Evolutionary conservation across 2,113 vertebrate genomes (phyloP).

Genomic region (Nannobrachium achirus): DNA sequence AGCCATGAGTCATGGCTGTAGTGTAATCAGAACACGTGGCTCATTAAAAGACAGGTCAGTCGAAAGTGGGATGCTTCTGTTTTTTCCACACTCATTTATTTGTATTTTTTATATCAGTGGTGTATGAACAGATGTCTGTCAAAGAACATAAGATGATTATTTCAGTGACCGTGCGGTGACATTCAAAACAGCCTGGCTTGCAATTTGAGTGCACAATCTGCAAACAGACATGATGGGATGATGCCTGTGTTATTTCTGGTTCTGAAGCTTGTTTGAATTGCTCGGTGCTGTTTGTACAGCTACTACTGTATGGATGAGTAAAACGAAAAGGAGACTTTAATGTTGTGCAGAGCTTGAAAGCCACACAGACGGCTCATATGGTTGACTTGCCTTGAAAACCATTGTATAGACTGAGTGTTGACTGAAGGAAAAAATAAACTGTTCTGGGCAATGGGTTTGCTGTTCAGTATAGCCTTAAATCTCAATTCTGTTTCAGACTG

Average conservation of each 20-base stretch:
- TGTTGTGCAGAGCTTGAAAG: neutral
- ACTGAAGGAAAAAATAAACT: neutral
- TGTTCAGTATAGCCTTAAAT: too few species aligned
- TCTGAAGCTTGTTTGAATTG: slow-evolving; percentile 25
- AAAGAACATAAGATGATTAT: neutral
- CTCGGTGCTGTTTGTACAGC: slow-evolving; percentile 13
- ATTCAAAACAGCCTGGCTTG: slow-evolving; percentile 17
- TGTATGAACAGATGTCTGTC: neutral
- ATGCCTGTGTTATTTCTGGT: slow-evolving; percentile 7
- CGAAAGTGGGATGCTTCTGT: slow-evolving; percentile 24
- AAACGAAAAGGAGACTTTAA: too few species aligned
- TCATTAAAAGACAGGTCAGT: slow-evolving; percentile 44
- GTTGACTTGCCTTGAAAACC: neutral
- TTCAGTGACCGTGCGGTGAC: too few species aligned
- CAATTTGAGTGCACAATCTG: slow-evolving; percentile 21
- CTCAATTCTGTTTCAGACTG: too few species aligned
- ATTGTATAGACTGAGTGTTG: neutral
- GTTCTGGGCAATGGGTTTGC: too few species aligned
- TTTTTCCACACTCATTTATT: slow-evolving; percentile 23
- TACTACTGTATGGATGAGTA: neutral
- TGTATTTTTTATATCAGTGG: slow-evolving; percentile 12
- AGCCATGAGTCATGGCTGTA: too few species aligned
- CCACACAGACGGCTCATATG: neutral
- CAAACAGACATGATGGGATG: slow-evolving; percentile 29
- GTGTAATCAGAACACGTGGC: slow-evolving; percentile 57